phyloP scores from a whole-genome alignment of 1,140 invertebrate genomes.

The Cydia fagiglandana region DNA sequence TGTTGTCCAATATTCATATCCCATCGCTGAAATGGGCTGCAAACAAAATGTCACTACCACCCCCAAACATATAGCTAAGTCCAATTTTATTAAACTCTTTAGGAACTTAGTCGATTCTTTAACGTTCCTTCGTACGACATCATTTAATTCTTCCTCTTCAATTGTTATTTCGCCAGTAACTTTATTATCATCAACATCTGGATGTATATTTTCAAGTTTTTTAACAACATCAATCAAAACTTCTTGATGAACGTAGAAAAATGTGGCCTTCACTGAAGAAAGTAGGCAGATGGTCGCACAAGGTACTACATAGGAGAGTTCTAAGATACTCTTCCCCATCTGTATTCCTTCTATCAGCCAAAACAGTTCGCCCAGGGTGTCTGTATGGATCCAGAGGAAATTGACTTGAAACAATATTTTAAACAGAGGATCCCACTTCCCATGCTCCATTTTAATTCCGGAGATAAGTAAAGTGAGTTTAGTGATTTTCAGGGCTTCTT shows the following conservation, averaged over 20 bases:
- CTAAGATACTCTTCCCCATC: constrained; percentile 42
- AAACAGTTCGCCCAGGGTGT: constrained; percentile 44
- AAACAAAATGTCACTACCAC: constrained; percentile 38
- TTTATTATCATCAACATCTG: constrained; percentile 22
- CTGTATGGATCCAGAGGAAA: constrained; percentile 43
- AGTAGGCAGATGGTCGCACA: constrained; percentile 47
- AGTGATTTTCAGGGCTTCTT: constrained; percentile 36
- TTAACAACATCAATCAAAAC: constrained; percentile 38
- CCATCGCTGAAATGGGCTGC: constrained; percentile 43
- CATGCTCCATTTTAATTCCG: constrained; percentile 36
- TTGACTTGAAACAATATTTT: constrained; percentile 45
- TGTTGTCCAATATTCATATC: constrained; percentile 42
- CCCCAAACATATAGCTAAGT: constrained; percentile 19
- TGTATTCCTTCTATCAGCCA: constrained; percentile 46
- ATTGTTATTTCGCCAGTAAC: constrained; percentile 6
- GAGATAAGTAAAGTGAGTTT: constrained; percentile 35
- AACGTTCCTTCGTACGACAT: constrained; percentile 24
- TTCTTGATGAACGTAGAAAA: constrained; percentile 40
- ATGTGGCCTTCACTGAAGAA: constrained; percentile 41
- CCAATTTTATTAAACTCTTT: constrained; percentile 32
- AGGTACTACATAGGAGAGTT: constrained; percentile 46
- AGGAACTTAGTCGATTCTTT: constrained; percentile 36
- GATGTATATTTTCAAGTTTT: constrained; percentile 45
- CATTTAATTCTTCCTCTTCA: constrained; percentile 14
- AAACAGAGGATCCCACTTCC: constrained; percentile 17